These are phyloP conservation scores for Stegastes partitus DNA, from an alignment of 2,113 vertebrate genomes.

Conservation along the genomic window DNA sequence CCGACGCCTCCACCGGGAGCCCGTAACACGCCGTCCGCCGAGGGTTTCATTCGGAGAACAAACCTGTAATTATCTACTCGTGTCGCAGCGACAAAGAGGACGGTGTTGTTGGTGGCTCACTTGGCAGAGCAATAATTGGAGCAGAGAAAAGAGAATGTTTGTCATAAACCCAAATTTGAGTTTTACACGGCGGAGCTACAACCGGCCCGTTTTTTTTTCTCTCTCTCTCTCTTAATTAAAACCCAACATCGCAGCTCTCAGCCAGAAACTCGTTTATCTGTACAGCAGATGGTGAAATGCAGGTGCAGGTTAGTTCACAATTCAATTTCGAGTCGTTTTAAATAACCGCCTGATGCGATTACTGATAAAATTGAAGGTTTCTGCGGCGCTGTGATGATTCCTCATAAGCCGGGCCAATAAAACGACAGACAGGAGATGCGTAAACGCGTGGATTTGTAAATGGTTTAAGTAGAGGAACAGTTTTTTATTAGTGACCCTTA, in stretches of 20 bases:
- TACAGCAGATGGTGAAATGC: neutral
- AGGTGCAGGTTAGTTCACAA: neutral
- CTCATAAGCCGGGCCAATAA: no score
- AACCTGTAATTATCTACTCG: constrained; percentile 63
- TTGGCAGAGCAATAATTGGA: constrained; percentile 44
- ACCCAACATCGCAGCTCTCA: neutral
- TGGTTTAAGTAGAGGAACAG: no score
- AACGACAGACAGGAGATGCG: no score
- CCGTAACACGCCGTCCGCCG: neutral
- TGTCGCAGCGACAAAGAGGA: constrained; percentile 30
- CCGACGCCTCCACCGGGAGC: constrained; percentile 26
- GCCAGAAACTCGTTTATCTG: neutral
- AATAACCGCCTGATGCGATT: neutral
- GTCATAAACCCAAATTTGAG: constrained; percentile 18
- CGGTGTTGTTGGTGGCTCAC: constrained; percentile 24
- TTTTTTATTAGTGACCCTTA: no score
- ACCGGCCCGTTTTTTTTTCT: neutral
- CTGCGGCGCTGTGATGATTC: no score
- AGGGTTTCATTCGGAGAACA: constrained; percentile 58
- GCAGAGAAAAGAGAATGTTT: constrained; percentile 27
- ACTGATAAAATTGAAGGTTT: no score
- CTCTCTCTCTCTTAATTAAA: no score
- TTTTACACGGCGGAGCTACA: neutral
- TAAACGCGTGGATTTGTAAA: no score
- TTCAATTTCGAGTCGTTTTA: neutral